A percentile compares a stretch with the other conserved stretches of the same genome.
Conservation (phyloP, 2,113 vertebrate genomes). For the Stomatorhinus ivindoensis region DNA sequence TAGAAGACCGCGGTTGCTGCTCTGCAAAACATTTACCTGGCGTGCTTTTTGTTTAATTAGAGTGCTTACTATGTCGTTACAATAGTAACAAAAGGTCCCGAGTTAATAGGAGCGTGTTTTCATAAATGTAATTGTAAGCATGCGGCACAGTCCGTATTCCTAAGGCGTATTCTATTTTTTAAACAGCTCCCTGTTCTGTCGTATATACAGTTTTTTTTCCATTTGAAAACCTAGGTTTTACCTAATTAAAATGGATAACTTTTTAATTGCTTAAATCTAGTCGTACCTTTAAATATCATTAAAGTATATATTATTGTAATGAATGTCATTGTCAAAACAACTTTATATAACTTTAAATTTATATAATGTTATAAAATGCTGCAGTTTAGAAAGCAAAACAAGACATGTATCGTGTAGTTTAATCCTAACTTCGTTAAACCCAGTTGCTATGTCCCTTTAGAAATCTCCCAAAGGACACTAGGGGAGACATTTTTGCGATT, state of each 20-base stretch:
- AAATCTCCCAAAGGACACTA: not conserved
- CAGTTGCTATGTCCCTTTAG: not conserved
- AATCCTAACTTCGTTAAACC: not conserved
- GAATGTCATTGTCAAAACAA: not conserved
- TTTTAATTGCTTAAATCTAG: not conserved
- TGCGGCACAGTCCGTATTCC: not conserved
- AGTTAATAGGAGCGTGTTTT: not conserved
- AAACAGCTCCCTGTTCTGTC: not conserved
- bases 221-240: not conserved
- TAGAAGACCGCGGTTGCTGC: not conserved
- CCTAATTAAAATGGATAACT: not conserved
- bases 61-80: not conserved
- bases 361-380: no score
- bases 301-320: not conserved
- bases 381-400: not conserved
- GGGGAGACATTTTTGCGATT: not conserved
- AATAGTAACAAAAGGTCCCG: not conserved
- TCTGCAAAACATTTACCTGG: not conserved
- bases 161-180: not conserved
- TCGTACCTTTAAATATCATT: not conserved
- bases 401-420: not conserved
- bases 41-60: not conserved
- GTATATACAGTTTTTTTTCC: not conserved
- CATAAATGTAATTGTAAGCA: not conserved
- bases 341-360: no score